Evolutionary conservation across 2,888 invertebrate genomes (phyloP).

Genomic region (Agrotis exclamationis): DNA sequence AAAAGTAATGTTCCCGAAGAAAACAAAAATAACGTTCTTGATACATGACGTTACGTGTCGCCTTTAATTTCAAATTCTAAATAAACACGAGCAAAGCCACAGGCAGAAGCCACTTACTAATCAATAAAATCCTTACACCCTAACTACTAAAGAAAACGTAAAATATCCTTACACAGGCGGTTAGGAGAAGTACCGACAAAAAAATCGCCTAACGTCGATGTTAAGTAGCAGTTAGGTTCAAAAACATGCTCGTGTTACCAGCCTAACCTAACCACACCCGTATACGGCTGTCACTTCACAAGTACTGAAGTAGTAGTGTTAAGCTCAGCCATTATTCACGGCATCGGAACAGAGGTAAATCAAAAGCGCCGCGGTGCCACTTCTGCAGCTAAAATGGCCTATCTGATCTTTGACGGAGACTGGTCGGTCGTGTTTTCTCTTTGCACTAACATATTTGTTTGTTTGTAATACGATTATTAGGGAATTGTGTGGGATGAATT

Average conservation of each 20-base stretch:
- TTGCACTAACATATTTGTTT: slow-evolving; percentile 56
- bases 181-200: slow-evolving; percentile 40
- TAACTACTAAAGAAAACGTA: slow-evolving; percentile 10
- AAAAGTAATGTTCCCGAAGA: too few relatives aligned
- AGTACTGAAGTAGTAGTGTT: slow-evolving; percentile 56
- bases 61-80: too few relatives aligned
- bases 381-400: slow-evolving; percentile 80
- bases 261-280: slow-evolving; percentile 53
- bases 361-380: slow-evolving; percentile 84
- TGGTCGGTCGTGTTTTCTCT: slow-evolving; percentile 61
- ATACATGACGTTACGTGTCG: too few relatives aligned
- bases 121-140: not conserved
- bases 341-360: slow-evolving; percentile 77
- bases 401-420: slow-evolving; percentile 83
- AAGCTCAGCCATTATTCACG: slow-evolving; percentile 73
- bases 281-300: slow-evolving; percentile 64
- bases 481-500: slow-evolving; percentile 30
- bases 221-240: slow-evolving; percentile 50
- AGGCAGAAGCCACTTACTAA: too few relatives aligned
- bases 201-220: slow-evolving; percentile 57
- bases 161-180: slow-evolving; percentile 6
- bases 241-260: not conserved
- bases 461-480: slow-evolving; percentile 44
- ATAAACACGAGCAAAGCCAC: too few relatives aligned
- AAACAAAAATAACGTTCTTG: too few relatives aligned